Base-by-base conservation (phyloP, 2,113 vertebrate genomes). In the Leptobrachium leishanense region DNA sequence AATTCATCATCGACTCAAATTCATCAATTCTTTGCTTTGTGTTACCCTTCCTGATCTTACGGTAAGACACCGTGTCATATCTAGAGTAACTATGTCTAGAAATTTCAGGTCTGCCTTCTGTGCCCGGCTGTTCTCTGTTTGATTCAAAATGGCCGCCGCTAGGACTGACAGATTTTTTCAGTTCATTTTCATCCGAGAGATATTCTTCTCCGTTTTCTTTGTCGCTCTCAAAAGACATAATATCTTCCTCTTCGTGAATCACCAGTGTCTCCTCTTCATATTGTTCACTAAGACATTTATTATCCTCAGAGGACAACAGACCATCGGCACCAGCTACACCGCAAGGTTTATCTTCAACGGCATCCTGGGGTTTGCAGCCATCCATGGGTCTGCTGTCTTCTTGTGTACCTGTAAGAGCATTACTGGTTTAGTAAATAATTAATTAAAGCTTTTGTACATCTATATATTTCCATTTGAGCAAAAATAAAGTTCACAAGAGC, bases 11-110 rank as follows among this genome's bases (percentile, higher is more conserved):
- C 79, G 92, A 92, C 79, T 99, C 97, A 46, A 98, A 99, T 79
- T 95, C 94, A 15, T 96, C 93, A 2, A 98, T 97, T 82, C 94
- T 94, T 84, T 97, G 94, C 6, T 94, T 96, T 46, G 97, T 98
- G 88, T 97, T 98, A 76, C 97, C 97, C 88, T 93, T 95, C 39
- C 92, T 90, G 82, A 98, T 99, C 89, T 92, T 97, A 67, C 97
- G 90, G 83, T 98, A 99, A 69, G 96, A 99, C 86, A 96, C 93
- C 0, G 96, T 98, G 82, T 95, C 95, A 85, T 97, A 98, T 75
- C 93, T 92, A 81, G 94, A 91, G 1, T 93, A 91, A 72, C 86
- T 88, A 87, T 93, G 92, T 82, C 92, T 90, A 87, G 94, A 89
- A 77, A 94, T 91, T 46, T 95, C 93, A 0, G 90, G 89, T 67